phyloP scores from a whole-genome alignment of 1,140 invertebrate species.

The Panagrolaimus sp. region DNA sequence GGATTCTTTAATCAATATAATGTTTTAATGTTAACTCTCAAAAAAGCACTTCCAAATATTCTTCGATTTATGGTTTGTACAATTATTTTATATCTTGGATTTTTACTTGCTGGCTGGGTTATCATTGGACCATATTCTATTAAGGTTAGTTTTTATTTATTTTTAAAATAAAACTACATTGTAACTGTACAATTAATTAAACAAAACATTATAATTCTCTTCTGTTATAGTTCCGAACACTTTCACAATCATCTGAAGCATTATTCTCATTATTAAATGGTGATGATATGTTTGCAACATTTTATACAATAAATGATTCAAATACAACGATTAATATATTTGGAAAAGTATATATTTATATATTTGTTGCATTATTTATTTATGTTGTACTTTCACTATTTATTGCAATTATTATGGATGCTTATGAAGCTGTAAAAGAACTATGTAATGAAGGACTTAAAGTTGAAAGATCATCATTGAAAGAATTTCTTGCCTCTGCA shows the following conservation, averaged over 20 bases:
- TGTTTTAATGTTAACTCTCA: constrained; percentile 87
- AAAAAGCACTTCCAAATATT: constrained; percentile 83
- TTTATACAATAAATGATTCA: constrained; percentile 80
- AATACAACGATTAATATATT: constrained; percentile 66
- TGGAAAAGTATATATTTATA: constrained; percentile 87
- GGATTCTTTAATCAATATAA: constrained; percentile 98
- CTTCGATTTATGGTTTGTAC: constrained; percentile 85
- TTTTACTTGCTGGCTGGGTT: constrained; percentile 95
- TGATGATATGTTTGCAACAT: constrained; percentile 91
- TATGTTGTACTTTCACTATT: constrained; percentile 95
- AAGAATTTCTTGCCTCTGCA: constrained; percentile 48
- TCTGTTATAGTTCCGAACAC: constrained; percentile 59
- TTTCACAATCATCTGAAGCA: constrained; percentile 62
- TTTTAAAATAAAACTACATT: too few relatives aligned
- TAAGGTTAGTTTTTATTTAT: constrained; percentile 66
- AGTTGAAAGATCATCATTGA: constrained; percentile 43
- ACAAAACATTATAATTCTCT: too few relatives aligned
- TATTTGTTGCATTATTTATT: constrained; percentile 91
- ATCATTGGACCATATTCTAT: constrained; percentile 95
- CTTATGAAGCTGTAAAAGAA: constrained; percentile 88
- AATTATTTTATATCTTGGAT: constrained; percentile 79
- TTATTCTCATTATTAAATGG: constrained; percentile 88
- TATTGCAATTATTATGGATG: constrained; percentile 97
- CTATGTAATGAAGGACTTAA: constrained; percentile 44
- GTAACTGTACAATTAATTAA: too few relatives aligned